A percentile compares a stretch with the other conserved stretches of the same genome.
These are phyloP conservation scores for Capitella teleta DNA, from an alignment of 1,140 invertebrate species.

Conservation along the genomic window DNA sequence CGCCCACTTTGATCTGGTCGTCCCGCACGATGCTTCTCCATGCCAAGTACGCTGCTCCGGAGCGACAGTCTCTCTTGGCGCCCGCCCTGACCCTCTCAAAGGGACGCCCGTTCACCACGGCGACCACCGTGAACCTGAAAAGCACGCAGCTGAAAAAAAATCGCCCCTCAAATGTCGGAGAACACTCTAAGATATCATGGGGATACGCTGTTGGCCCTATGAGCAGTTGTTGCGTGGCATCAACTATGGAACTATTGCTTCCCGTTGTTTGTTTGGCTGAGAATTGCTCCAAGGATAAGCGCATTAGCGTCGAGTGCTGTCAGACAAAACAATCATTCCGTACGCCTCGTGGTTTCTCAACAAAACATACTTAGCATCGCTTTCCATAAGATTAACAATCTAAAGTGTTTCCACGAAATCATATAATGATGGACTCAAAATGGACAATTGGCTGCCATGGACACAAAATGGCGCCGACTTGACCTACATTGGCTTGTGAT, in stretches of 20 bases:
- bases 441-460: background rate
- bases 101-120: slow-evolving; percentile 4
- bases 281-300: too few relatives aligned
- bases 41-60: slow-evolving; percentile 7
- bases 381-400: background rate
- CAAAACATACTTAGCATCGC: background rate
- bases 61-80: background rate
- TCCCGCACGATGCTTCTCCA: slow-evolving; percentile 1
- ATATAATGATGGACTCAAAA: background rate
- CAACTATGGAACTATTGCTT: background rate
- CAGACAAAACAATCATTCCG: too few relatives aligned
- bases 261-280: background rate
- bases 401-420: background rate
- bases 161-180: background rate
- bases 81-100: slow-evolving; percentile 1
- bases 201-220: background rate
- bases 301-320: too few relatives aligned
- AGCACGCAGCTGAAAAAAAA: background rate
- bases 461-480: background rate
- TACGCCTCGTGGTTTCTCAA: background rate
- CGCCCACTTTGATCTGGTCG: too few relatives aligned
- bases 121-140: slow-evolving; percentile 8
- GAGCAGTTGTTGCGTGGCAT: background rate
- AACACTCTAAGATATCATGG: background rate
- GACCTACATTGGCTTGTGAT: slow-evolving; percentile 3